Conservation (phyloP, 2,797 vertebrate genomes). For the Rachycentron canadum region DNA sequence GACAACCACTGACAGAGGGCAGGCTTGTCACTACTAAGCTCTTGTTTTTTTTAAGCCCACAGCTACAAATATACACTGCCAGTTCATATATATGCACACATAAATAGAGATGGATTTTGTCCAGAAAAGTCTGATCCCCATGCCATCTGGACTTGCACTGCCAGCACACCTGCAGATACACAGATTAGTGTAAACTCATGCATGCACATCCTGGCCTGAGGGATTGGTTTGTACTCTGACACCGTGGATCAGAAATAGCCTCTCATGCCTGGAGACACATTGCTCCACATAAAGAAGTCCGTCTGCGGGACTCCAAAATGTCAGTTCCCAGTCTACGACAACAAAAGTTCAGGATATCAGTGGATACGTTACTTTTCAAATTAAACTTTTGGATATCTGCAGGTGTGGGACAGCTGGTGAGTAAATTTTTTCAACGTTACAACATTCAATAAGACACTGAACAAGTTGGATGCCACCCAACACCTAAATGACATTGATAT, state of each 20-base stretch:
- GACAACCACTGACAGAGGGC: slow-evolving; percentile 18
- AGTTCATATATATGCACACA: slow-evolving; percentile 13
- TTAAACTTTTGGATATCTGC: neutral
- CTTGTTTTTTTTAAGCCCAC: slow-evolving; percentile 13
- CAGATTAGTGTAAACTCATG: slow-evolving; percentile 9
- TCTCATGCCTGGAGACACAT: slow-evolving; percentile 78
- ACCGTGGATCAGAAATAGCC: slow-evolving; percentile 80
- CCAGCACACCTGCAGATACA: slow-evolving; percentile 28
- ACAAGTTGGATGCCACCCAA: neutral
- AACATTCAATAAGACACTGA: neutral
- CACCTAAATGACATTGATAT: neutral
- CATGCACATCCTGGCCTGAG: slow-evolving; percentile 18
- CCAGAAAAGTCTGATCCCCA: slow-evolving; percentile 37
- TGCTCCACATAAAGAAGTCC: slow-evolving; percentile 50
- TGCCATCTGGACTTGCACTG: neutral
- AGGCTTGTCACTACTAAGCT: slow-evolving; percentile 28
- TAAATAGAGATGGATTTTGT: slow-evolving; percentile 37
- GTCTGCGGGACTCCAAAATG: slow-evolving; percentile 16
- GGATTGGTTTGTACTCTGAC: slow-evolving; percentile 82
- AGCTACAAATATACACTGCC: slow-evolving; percentile 32
- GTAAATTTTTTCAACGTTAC: slow-evolving; percentile 23
- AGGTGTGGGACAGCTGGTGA: slow-evolving; percentile 42
- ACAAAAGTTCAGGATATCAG: slow-evolving; percentile 3
- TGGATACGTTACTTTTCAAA: slow-evolving; percentile 33
- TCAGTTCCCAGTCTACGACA: neutral